Conservation (phyloP, 2,797 vertebrate genomes). For the Pangasius sanitwongsei region DNA sequence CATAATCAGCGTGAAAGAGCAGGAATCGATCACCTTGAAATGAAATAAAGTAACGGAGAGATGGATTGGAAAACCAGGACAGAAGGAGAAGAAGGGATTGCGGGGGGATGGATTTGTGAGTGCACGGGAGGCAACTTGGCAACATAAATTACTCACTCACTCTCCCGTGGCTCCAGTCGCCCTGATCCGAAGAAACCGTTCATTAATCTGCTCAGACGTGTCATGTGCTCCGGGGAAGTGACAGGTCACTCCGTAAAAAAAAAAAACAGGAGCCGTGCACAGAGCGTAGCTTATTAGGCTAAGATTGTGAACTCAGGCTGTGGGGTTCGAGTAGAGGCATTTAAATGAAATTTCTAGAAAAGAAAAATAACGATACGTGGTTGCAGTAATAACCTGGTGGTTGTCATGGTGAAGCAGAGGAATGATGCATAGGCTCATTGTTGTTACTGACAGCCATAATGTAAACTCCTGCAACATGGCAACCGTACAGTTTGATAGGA, state of each 20-base stretch:
- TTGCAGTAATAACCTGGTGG: neutral
- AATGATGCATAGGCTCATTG: neutral
- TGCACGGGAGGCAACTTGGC: slow-evolving; percentile 60
- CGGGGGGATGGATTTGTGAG: slow-evolving; percentile 19
- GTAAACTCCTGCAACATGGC: neutral
- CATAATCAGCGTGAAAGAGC: slow-evolving; percentile 48
- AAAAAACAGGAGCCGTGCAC: neutral
- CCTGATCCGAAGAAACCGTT: slow-evolving; percentile 66
- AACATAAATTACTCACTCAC: slow-evolving; percentile 66
- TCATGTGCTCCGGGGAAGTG: slow-evolving; percentile 67
- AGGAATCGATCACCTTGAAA: slow-evolving; percentile 45
- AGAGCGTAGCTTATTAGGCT: slow-evolving; percentile 17
- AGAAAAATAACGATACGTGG: neutral
- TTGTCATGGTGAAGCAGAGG: neutral
- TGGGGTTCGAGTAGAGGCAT: slow-evolving; percentile 27
- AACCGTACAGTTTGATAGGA: neutral
- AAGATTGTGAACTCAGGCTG: slow-evolving; percentile 1
- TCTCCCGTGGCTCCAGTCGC: slow-evolving; percentile 63
- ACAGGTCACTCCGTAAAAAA: slow-evolving; percentile 59
- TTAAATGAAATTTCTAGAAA: neutral
- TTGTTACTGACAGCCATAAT: neutral
- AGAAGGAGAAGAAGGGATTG: neutral
- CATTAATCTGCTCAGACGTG: slow-evolving; percentile 73
- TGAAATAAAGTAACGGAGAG: slow-evolving; percentile 40
- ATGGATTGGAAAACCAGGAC: slow-evolving; percentile 26